Evolutionary conservation across 37 sponge, comb jelly and placozoan species (phyloP).

Genomic region (Oscarella lobularis): DNA sequence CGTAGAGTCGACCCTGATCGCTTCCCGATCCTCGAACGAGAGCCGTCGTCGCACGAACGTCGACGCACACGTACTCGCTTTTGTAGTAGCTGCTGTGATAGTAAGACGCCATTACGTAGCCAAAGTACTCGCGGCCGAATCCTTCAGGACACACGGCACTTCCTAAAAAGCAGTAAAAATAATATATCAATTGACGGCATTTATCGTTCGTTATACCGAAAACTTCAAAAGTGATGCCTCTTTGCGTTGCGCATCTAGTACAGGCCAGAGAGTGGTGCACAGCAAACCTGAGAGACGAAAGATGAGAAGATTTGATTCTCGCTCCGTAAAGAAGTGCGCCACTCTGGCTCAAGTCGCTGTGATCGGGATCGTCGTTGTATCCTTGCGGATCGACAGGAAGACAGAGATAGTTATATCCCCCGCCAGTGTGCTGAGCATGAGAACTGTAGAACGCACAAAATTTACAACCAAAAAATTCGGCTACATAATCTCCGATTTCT

Average conservation of each 20-base stretch:
- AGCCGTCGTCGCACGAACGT: neutral
- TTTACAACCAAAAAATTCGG: neutral
- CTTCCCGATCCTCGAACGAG: neutral
- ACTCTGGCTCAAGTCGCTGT: neutral
- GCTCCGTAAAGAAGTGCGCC: neutral
- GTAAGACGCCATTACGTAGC: slow-evolving; percentile 16
- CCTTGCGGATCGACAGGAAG: neutral
- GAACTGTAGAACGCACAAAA: neutral
- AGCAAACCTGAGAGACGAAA: neutral
- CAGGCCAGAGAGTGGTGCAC: neutral
- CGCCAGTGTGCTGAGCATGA: neutral
- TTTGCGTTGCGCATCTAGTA: neutral
- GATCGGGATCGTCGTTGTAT: neutral
- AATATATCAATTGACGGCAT: neutral
- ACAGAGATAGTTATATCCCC: slow-evolving; percentile 13
- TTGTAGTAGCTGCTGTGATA: neutral
- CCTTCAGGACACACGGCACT: slow-evolving; percentile 3
- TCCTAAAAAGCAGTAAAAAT: slow-evolving; percentile 3
- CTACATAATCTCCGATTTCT: neutral
- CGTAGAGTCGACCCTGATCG: neutral
- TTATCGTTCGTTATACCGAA: neutral
- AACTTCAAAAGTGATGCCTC: neutral
- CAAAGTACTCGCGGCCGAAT: slow-evolving; percentile 8
- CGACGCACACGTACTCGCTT: slow-evolving; percentile 7
- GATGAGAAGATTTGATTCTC: neutral